Evolutionary conservation across 2,113 vertebrate genomes (phyloP).

Genomic region (Trinectes maculatus): DNA sequence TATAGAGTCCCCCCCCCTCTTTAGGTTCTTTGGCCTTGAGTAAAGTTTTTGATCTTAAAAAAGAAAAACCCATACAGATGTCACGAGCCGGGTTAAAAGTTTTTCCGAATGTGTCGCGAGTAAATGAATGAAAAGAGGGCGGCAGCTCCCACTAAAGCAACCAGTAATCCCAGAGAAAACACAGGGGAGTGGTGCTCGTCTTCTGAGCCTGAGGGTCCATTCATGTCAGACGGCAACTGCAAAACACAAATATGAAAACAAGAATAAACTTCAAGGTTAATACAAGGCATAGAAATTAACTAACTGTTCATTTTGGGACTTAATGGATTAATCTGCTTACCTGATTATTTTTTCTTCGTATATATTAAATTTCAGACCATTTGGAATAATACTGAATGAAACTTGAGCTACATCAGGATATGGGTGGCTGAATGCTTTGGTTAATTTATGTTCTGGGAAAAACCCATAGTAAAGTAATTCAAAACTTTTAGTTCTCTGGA

Average conservation of each 20-base stretch:
- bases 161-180: constrained; percentile 41
- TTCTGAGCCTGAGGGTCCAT: constrained; percentile 57
- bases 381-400: too few species aligned
- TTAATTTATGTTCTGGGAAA: too few species aligned
- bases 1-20: constrained; percentile 25
- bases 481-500: too few species aligned
- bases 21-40: constrained; percentile 66
- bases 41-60: constrained; percentile 65
- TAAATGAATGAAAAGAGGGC: constrained; percentile 48
- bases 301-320: too few species aligned
- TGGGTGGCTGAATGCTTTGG: too few species aligned
- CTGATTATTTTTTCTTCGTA: too few species aligned
- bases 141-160: constrained; percentile 26
- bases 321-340: too few species aligned
- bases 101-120: constrained; percentile 40
- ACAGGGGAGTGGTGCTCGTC: constrained; percentile 39
- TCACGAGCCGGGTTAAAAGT: constrained; percentile 48
- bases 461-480: too few species aligned
- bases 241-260: constrained; percentile 30
- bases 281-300: too few species aligned
- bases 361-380: too few species aligned
- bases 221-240: constrained; percentile 56
- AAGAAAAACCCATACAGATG: constrained; percentile 7
- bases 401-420: too few species aligned
- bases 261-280: neutral